Evolutionary conservation across 2,888 invertebrate species (phyloP).

Genomic region (Strigamia crassipes): DNA sequence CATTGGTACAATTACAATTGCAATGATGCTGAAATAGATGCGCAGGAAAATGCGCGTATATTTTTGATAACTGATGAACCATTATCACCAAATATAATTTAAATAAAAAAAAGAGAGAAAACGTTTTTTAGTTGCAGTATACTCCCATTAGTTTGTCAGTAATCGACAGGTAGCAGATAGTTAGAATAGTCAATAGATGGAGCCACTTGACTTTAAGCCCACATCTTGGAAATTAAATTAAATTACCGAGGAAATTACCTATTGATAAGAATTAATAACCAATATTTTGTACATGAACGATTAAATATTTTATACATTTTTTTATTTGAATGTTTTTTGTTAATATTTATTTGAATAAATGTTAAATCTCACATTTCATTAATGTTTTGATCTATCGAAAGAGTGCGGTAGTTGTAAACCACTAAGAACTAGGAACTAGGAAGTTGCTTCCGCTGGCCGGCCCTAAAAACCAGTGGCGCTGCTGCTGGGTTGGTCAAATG

Average conservation of each 20-base stretch:
- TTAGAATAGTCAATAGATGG: background rate
- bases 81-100: background rate
- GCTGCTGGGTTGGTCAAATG: background rate
- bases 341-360: background rate
- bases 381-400: background rate
- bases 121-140: background rate
- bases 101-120: background rate
- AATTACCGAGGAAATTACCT: too few relatives aligned
- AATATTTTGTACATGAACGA: background rate
- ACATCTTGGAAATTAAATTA: background rate
- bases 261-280: background rate
- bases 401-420: too few relatives aligned
- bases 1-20: slow-evolving; percentile 53
- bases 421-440: too few relatives aligned
- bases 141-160: too few relatives aligned
- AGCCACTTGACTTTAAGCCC: background rate
- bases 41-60: slow-evolving; percentile 32
- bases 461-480: too few relatives aligned
- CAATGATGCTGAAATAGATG: slow-evolving; percentile 46
- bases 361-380: background rate
- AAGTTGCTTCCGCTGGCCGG: too few relatives aligned
- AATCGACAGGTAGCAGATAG: background rate
- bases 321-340: background rate
- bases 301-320: background rate
- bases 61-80: slow-evolving; percentile 32